A percentile compares a stretch with the other conserved stretches of the same genome.
phyloP scores from a whole-genome alignment of 2,888 invertebrate species.

The Sinelater perroti region DNA sequence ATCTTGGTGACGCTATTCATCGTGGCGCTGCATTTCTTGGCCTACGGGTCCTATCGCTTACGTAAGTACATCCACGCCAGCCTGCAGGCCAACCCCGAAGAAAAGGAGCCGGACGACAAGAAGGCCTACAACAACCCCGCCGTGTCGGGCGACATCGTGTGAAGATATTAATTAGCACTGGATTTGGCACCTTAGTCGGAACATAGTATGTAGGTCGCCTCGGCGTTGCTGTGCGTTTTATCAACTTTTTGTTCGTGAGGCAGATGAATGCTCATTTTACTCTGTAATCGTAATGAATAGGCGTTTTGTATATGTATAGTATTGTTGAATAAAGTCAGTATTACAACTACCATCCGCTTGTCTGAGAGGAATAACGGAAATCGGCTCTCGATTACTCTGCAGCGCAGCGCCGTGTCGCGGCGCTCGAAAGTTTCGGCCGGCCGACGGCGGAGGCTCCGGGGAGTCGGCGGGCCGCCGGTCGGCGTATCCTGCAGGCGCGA shows the following conservation, averaged over 20 bases:
- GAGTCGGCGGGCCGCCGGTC: neutral
- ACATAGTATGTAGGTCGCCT: constrained; percentile 12
- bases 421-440: constrained; percentile 22
- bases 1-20: constrained; percentile 68
- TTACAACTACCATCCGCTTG: neutral
- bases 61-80: constrained; percentile 44
- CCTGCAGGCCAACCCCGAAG: constrained; percentile 23
- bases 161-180: constrained; percentile 4
- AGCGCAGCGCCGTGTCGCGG: constrained; percentile 3
- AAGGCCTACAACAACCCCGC: constrained; percentile 41
- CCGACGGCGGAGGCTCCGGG: constrained; percentile 22
- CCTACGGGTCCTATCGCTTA: constrained; percentile 65
- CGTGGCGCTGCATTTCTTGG: constrained; percentile 67
- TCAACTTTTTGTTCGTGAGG: too few relatives aligned
- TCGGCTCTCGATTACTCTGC: neutral
- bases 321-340: constrained; percentile 9
- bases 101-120: constrained; percentile 7
- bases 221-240: too few relatives aligned
- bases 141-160: constrained; percentile 46
- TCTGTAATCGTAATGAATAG: neutral
- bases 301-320: constrained; percentile 1
- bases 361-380: neutral
- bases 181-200: neutral
- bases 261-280: constrained; percentile 16
- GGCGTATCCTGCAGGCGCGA: too few relatives aligned